Evolutionary conservation across 1,140 invertebrate species (phyloP), one percentile per base, ranked within the genome.

Genomic region (Melipona quadrifasciata): DNA sequence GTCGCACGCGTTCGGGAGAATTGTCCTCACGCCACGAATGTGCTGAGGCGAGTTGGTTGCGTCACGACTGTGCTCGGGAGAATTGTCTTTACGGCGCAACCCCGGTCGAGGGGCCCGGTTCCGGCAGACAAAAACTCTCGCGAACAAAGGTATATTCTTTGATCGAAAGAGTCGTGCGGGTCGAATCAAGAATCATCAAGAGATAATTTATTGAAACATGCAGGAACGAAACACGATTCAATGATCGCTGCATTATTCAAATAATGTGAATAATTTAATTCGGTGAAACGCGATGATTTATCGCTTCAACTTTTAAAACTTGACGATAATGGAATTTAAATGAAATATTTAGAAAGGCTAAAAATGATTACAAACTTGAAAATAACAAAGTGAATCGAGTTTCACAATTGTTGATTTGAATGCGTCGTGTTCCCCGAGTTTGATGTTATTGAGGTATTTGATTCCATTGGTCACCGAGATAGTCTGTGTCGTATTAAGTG

Each of bases 401-500:
- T 61, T 10, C 24, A 12, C 14, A 31, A 58, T 3, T n/a, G 8
- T 51, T 14, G 0, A 58, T 16, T 58, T 24, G 12, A 16, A 16
- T 39, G 1, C 24, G 39, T 57, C 51, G 47, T 16, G n/a, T 53
- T 53, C 16, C 47, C 11, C 2, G 55, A 57, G 31, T 47, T 27
- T 31, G 27, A 53, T 17, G 27, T 53, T 31, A 47, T 47, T 47
- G 39, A 47, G 64, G 34, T 68, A 68, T 70, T 68, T 68, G 64
- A 34, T 65, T 51, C 39, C n/a, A 47, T 51, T 64, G 39, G 24
- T n/a, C 53, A 34, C 39, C 4, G 31, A 64, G 57, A 8, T 76
- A 24, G 17, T 1, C 34, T 64, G 58, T 78, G 47, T 77, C 75
- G n/a, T 53, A 79, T 55, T 68, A 55, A 79, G 12, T 68, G 21